Percentiles rank a stretch among this genome's conserved stretches.
phyloP scores from a whole-genome alignment of 2,888 invertebrate genomes.

The Habrosyne pyritoides region DNA sequence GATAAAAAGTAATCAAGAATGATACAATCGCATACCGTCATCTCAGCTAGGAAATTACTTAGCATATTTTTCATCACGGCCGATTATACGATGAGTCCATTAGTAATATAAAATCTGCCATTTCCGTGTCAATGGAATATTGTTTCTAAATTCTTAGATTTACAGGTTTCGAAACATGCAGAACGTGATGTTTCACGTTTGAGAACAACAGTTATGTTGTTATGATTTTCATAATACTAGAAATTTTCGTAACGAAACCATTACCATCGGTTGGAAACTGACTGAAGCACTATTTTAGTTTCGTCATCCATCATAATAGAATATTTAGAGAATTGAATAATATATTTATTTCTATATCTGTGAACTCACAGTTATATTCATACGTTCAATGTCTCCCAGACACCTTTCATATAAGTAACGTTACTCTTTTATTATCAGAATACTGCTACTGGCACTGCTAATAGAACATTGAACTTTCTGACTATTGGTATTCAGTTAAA shows the following conservation, averaged over 20 bases:
- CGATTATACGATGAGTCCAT: conserved; percentile 26
- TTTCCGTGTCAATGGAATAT: conserved; percentile 7
- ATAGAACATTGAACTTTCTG: conserved; percentile 1
- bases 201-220: background rate
- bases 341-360: background rate
- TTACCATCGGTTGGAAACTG: background rate
- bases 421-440: background rate
- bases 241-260: conserved; percentile 2
- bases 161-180: conserved; percentile 4
- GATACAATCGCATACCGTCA: conserved; percentile 20
- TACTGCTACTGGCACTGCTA: background rate
- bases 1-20: background rate
- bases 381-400: background rate
- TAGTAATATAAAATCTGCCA: conserved; percentile 13
- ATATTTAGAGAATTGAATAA: background rate
- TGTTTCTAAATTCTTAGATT: conserved; percentile 5
- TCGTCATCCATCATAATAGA: background rate
- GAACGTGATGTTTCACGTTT: conserved; percentile 4
- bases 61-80: conserved; percentile 14
- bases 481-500: background rate
- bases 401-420: background rate
- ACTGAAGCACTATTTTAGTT: background rate
- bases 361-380: background rate
- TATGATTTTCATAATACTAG: background rate
- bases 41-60: conserved; percentile 20